Percentiles rank a stretch among this genome's conserved stretches.
phyloP scores from a whole-genome alignment of 2,888 invertebrate species.

The Zaprionus lineosus region DNA sequence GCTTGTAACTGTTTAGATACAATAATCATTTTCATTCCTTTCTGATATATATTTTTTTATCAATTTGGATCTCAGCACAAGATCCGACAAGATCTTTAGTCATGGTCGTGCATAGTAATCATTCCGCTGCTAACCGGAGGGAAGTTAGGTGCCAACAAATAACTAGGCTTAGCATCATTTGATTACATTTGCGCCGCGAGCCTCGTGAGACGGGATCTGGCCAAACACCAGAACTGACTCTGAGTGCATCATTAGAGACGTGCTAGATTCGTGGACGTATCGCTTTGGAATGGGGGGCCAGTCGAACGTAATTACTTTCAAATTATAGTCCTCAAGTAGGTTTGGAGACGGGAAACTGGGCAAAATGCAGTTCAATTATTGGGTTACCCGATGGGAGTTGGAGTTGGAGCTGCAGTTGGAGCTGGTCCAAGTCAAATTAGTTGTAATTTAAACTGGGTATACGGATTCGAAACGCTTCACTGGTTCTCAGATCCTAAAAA shows the following conservation, averaged over 20 bases:
- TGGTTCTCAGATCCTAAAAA: too few species aligned
- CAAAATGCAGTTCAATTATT: conserved; percentile 55
- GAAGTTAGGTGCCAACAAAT: conserved; percentile 73
- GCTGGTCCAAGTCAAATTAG: conserved; percentile 48
- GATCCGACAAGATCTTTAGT: too few species aligned
- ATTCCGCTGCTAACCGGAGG: conserved; percentile 61
- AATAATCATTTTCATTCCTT: too few species aligned
- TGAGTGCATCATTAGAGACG: conserved; percentile 73
- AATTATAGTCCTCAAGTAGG: conserved; percentile 63
- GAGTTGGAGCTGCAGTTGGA: background rate
- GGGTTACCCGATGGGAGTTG: conserved; percentile 38
- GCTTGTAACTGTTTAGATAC: conserved; percentile 7
- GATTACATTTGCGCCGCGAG: conserved; percentile 44
- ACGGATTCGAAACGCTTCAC: conserved; percentile 2
- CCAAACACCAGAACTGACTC: conserved; percentile 53
- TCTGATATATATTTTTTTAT: conserved; percentile 22
- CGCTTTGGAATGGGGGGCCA: background rate
- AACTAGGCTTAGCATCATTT: conserved; percentile 54
- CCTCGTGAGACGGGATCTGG: conserved; percentile 14
- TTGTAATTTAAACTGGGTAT: conserved; percentile 27
- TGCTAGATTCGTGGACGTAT: conserved; percentile 59
- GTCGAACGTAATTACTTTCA: conserved; percentile 56
- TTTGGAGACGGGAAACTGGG: conserved; percentile 41
- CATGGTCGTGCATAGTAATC: conserved; percentile 55
- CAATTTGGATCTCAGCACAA: conserved; percentile 39